A percentile compares a stretch with the other conserved stretches of the same genome.
These are phyloP conservation scores for Kuschelorhynchus macadamiae DNA, from an alignment of 2,888 invertebrate species.

Conservation along the genomic window DNA sequence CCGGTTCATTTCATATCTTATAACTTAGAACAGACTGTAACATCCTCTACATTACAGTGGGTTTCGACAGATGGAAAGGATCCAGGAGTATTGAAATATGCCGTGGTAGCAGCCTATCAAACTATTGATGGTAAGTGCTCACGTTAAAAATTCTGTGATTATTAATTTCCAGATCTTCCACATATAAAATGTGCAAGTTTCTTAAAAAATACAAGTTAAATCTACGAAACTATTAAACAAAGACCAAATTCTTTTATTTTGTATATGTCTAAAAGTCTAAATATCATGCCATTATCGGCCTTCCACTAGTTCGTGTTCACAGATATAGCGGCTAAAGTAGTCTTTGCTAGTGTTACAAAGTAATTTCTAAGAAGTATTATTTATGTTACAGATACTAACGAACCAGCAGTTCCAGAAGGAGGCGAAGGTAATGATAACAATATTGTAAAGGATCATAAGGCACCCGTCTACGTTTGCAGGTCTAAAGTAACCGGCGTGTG, in stretches of 20 bases:
- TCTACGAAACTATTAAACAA: too few relatives aligned
- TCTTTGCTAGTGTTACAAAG: too few relatives aligned
- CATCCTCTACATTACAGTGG: constrained; percentile 87
- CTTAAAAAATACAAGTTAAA: too few relatives aligned
- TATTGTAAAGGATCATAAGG: constrained; percentile 54
- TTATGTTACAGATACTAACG: constrained; percentile 64
- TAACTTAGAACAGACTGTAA: constrained; percentile 77
- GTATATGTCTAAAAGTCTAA: too few relatives aligned
- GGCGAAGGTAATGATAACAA: constrained; percentile 75
- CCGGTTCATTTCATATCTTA: constrained; percentile 63
- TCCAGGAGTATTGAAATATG: constrained; percentile 72
- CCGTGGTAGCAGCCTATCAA: constrained; percentile 76
- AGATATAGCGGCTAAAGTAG: too few relatives aligned
- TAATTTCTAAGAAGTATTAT: too few relatives aligned
- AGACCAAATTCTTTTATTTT: too few relatives aligned
- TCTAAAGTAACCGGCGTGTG: constrained; percentile 80
- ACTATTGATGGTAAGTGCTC: constrained; percentile 55
- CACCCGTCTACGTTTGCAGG: constrained; percentile 80
- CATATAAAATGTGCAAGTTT: too few relatives aligned
- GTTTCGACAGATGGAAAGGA: constrained; percentile 70
- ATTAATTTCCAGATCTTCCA: neutral
- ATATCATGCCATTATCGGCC: too few relatives aligned
- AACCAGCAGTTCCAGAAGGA: constrained; percentile 70
- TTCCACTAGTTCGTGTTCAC: too few relatives aligned
- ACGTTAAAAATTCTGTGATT: neutral